Base-by-base conservation (phyloP, 2,797 vertebrate genomes). In the Parauchenoglanis ngamensis region DNA sequence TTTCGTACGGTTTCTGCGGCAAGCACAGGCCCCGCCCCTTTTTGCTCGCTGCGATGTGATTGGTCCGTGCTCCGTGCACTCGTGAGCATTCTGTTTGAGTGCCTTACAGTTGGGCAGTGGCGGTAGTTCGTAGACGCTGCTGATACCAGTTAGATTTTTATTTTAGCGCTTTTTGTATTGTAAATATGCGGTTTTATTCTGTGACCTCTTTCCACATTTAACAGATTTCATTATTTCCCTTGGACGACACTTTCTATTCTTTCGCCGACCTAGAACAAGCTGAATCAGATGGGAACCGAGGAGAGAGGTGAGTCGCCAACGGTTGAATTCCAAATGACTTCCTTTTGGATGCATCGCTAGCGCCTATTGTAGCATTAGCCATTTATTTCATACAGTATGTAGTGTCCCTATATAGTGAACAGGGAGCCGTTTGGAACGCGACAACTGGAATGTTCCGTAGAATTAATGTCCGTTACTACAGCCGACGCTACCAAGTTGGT, bases 231-330 rank as follows among this genome's bases (percentile, higher is more conserved):
- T 1, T 54, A 3, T 68, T 57, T 11, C n/a, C 7, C 11, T 52
- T 1, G n/a, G 28, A 73, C 5, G 52, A 28, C 11, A 28, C 63
- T 77, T 63, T 56, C 0, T 17, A 31, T 0, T 49, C n/a, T 3
- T 70, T 10, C 7, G 15, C 13, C 35, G 52, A 15, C 31, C 23
- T 31, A 40, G 40, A 84, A 54, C n/a, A 10, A 65, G 70, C 84
- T 54, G 52, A 72, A 82, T 59, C 59, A 79, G 49, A 93, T 93
- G 93, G 92, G 91, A 85, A 88, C 92, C 84, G 86, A 91, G 82
- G 92, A 93, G 44, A 86, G 76, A 87, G 92, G 92, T 92, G 52
- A 91, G 91, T 91, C 61, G 56, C 25, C 59, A 84, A 68, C 31
- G 70, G 85, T 19, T 77, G 19, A 15, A 28, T 85, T 56, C 31